Conservation (phyloP, 1,140 invertebrate species). For the Parapsyche elsis region DNA sequence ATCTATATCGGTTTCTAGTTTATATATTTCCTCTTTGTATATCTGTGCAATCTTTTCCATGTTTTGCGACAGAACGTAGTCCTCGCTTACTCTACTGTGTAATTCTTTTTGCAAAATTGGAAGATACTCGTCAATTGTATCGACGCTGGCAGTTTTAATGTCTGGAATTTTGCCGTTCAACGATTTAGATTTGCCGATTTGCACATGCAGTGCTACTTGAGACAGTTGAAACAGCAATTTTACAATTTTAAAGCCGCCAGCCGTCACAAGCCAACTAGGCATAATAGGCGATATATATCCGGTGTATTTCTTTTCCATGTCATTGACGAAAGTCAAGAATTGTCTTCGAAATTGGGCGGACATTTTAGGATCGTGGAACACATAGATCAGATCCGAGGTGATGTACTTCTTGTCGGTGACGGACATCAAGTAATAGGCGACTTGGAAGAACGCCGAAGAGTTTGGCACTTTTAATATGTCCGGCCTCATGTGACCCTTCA, state of each 20-base stretch:
- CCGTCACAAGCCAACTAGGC: slow-evolving; percentile 47
- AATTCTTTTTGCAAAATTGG: not conserved
- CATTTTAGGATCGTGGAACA: slow-evolving; percentile 50
- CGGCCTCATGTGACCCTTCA: slow-evolving; percentile 37
- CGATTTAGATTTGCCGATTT: slow-evolving; percentile 29
- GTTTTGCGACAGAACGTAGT: not conserved
- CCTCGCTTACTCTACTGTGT: not conserved
- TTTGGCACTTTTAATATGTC: slow-evolving; percentile 51
- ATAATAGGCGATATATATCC: slow-evolving; percentile 50
- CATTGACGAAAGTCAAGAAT: slow-evolving; percentile 44
- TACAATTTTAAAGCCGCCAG: slow-evolving; percentile 49
- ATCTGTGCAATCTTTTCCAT: slow-evolving; percentile 42
- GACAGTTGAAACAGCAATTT: slow-evolving; percentile 52
- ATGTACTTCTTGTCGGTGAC: slow-evolving; percentile 46
- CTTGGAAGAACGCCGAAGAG: slow-evolving; percentile 46
- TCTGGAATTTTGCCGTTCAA: slow-evolving; percentile 5
- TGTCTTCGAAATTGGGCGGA: slow-evolving; percentile 43
- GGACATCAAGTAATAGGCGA: slow-evolving; percentile 52
- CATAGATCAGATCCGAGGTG: slow-evolving; percentile 33
- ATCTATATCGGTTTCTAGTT: slow-evolving; percentile 15
- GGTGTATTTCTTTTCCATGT: slow-evolving; percentile 37
- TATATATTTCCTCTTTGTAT: slow-evolving; percentile 38
- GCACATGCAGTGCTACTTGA: slow-evolving; percentile 45
- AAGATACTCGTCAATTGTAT: not conserved
- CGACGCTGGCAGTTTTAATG: slow-evolving; percentile 21